A percentile compares a stretch with the other conserved stretches of the same genome.
These are phyloP conservation scores for Dione juno DNA, from an alignment of 2,888 invertebrate species.

Conservation along the genomic window DNA sequence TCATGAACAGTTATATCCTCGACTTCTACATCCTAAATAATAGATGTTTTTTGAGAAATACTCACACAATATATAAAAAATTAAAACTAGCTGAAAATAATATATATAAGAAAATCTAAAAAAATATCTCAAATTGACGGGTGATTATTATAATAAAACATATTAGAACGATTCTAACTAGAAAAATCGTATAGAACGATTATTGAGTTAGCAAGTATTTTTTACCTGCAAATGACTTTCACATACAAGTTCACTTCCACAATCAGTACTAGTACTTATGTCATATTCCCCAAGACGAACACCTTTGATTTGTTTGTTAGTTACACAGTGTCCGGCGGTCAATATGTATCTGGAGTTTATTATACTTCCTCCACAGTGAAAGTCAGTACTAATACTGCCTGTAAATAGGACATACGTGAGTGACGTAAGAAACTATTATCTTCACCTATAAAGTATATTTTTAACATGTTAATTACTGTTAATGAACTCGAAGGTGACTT, in stretches of 20 bases:
- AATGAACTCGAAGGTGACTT: too few species aligned
- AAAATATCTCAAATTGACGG: too few species aligned
- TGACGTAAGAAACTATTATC: too few species aligned
- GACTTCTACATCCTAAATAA: conserved; percentile 34
- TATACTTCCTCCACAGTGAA: conserved; percentile 72
- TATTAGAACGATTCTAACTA: too few species aligned
- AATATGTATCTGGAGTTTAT: conserved; percentile 73
- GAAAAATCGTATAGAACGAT: too few species aligned
- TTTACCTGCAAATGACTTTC: conserved; percentile 45
- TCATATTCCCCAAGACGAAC: conserved; percentile 43
- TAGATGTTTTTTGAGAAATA: background rate
- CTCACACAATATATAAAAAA: too few species aligned
- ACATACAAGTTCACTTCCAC: conserved; percentile 40
- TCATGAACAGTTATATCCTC: conserved; percentile 32
- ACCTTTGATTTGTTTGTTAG: conserved; percentile 19
- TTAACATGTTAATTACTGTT: too few species aligned
- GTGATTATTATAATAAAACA: too few species aligned
- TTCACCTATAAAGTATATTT: too few species aligned
- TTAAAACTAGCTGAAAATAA: too few species aligned
- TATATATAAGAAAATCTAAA: too few species aligned
- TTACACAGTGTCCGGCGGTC: conserved; percentile 74
- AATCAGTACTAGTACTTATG: conserved; percentile 36
- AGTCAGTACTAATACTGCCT: conserved; percentile 38
- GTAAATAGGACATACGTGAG: background rate
- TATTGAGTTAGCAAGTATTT: background rate